Evolutionary conservation across 2,888 invertebrate genomes (phyloP).

Genomic region (Lottia scabra): DNA sequence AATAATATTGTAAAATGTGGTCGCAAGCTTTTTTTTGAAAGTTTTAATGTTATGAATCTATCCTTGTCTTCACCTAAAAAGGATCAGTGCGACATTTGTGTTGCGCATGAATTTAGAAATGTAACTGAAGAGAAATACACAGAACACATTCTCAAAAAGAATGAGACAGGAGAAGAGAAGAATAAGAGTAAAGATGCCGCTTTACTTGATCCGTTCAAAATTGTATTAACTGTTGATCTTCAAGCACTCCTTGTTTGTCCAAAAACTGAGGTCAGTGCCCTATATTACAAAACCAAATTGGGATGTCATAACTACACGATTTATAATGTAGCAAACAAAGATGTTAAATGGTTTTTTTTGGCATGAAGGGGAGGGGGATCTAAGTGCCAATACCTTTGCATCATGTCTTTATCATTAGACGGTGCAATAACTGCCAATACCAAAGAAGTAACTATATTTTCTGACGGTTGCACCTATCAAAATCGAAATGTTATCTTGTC

Average conservation of each 20-base stretch:
- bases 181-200: constrained; percentile 3
- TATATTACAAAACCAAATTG: constrained; percentile 16
- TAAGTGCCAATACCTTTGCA: constrained; percentile 19
- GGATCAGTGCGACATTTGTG: constrained; percentile 16
- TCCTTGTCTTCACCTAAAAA: constrained; percentile 13
- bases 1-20: neutral
- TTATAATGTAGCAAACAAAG: constrained; percentile 8
- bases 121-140: no score
- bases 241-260: constrained; percentile 15
- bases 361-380: neutral
- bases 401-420: constrained; percentile 13
- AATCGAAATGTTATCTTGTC: constrained; percentile 6
- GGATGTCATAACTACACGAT: constrained; percentile 21
- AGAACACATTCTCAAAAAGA: neutral
- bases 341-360: constrained; percentile 7
- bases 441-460: constrained; percentile 21
- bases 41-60: constrained; percentile 9
- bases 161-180: constrained; percentile 5
- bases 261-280: constrained; percentile 9
- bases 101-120: no score
- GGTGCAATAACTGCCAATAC: neutral
- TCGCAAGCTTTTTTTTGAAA: neutral
- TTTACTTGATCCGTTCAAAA: neutral
- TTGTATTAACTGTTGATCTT: constrained; percentile 12
- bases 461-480: no score